Evolutionary conservation across 2,888 invertebrate species (phyloP), one percentile per base, ranked within the genome.

Genomic region (Agrotis clavis): DNA sequence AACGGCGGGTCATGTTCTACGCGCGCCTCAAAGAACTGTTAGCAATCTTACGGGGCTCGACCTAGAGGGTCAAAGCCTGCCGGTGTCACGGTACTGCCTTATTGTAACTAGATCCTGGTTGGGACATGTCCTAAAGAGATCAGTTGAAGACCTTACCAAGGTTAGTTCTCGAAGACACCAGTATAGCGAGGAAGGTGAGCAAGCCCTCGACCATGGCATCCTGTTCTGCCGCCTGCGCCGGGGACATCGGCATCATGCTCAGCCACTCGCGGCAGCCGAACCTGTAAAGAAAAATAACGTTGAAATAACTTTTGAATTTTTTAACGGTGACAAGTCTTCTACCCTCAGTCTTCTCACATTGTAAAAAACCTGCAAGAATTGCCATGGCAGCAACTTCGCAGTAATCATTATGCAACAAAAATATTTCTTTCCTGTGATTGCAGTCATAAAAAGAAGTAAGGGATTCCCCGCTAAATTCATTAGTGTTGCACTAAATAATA

Each of bases 131-230:
- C 0, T 14, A 13, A n/a, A 57, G 41, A 30, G 30, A n/a, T 35
- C 2, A 56, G 3, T 45, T 4, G 1, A 51, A 11, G 16, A 11
- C 61, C 95, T 93, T 92, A 98, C 98, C 98, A 71, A 98, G 97
- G 93, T 99, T 99, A 53, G 99, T 99, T 87, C 99, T 96, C 13
- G 99, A 98, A 71, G 98, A 98, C 67, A 99, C 97, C 63, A 99
- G 96, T 18, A 98, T 99, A 11, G 99, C 98, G 56, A 99, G 97
- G 95, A 99, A 99, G 71, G 98, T 98, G 67, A 99, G 97, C 76
- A 98, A 98, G 60, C 99, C 99, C 91, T 99, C 99, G 81, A 99
- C 96, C 99, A 99, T 99, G 81, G 98, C 97, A 90, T 99, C 98
- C 88, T 99, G 98, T 88, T 99, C 99, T 35, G 97, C 97, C 75